Base-by-base conservation (phyloP, 2,113 vertebrate genomes). In the Typhlomys cinereus region DNA sequence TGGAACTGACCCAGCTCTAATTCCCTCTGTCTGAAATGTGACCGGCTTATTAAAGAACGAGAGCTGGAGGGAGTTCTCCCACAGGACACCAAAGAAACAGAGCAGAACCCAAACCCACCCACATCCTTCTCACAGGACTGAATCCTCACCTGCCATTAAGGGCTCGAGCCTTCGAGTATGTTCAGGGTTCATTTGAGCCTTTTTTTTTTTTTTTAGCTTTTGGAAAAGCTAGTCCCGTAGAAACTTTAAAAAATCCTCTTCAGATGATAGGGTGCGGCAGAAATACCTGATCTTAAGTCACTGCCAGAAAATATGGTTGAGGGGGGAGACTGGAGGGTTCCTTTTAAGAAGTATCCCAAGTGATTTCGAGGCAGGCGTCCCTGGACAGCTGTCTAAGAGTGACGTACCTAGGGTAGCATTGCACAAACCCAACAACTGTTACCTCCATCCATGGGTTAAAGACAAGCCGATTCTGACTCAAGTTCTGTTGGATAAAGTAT, bases 1-100 rank as follows among this genome's bases (percentile, higher is more conserved):
- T 95, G 93, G 88, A 94, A 74, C 94, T 97, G 96, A 97, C 96
- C 96, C 96, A 97, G 96, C 96, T 95, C 94, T 75, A 95, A 92
- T 96, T 97, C 96, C 94, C 96, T 96, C 85, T 92, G 62, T 67
- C 88, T 90, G 82, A 94, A 95, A 95, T 90, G 93, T 92, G 93
- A 94, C 57, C 79, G 81, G 90, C 95, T 97, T 91, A 94, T 95
- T 96, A 96, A 94, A 95, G 96, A 93, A 54, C 27, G n/a, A 79
- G 76, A 75, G 92, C 96, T 88, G 69, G 69, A 95, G 90, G 92
- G 88, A 41, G n/a, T 84, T 41, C 67, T 95, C 89, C 92, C 88
- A 44, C 1, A 21, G 90, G 84, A 50, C 34, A 73, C 11, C 31
- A 2, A 15, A 8, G 36, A 78, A 94, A 90, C 76, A 92, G 91